Conservation (phyloP, 2,888 invertebrate genomes). For the Hypomecis punctinalis region DNA sequence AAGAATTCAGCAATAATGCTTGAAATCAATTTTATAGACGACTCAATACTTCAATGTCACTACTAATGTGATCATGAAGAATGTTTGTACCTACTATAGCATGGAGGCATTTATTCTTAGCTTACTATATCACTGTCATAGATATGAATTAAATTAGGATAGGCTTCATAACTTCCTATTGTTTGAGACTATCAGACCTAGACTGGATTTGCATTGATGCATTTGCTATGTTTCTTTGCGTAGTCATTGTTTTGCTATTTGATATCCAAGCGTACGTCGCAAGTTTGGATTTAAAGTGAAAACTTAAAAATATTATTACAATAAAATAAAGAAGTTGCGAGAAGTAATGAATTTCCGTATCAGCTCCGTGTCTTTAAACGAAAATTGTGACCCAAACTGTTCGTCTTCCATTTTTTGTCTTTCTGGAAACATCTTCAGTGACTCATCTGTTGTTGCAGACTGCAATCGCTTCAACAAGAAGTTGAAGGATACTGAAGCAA, state of each 20-base stretch:
- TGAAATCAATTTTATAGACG: background rate
- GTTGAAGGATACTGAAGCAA: conserved; percentile 95
- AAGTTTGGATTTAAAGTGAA: background rate
- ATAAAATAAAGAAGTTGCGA: background rate
- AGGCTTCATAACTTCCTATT: conserved; percentile 45
- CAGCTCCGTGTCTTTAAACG: background rate
- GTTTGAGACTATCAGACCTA: conserved; percentile 54
- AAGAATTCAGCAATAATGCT: too few relatives aligned
- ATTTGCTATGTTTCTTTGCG: conserved; percentile 17
- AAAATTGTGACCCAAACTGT: background rate
- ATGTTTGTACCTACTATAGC: too few relatives aligned
- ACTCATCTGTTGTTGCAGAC: conserved; percentile 85
- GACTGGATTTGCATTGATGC: conserved; percentile 35
- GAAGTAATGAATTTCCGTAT: background rate
- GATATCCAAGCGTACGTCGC: background rate
- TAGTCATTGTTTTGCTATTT: background rate
- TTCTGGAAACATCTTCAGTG: conserved; percentile 11
- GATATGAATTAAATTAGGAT: conserved; percentile 12
- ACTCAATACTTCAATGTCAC: background rate
- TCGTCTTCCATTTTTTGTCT: background rate
- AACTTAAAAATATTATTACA: background rate
- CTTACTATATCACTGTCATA: conserved; percentile 13
- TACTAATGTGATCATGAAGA: background rate
- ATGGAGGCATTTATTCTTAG: background rate
- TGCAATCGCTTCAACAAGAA: conserved; percentile 99